Conservation (phyloP, 2,113 vertebrate genomes). For the Gambusia affinis region DNA sequence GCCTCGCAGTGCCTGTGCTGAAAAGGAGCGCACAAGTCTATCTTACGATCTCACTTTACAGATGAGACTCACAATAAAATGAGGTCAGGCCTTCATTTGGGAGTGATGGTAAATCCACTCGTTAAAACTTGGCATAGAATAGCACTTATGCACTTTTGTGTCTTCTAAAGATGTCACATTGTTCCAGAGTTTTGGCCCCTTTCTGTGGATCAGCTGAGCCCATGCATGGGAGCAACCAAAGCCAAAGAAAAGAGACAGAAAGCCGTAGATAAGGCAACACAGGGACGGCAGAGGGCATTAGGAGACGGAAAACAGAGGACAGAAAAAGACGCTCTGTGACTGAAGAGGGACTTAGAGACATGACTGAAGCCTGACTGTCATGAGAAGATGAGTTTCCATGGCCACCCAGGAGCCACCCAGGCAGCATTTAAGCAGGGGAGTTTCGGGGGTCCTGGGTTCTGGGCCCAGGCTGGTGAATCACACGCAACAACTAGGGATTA, state of each 20-base stretch:
- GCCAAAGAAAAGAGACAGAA: slow-evolving; percentile 51
- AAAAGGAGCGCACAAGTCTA: slow-evolving; percentile 66
- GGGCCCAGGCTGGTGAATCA: slow-evolving; percentile 66
- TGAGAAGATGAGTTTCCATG: slow-evolving; percentile 82
- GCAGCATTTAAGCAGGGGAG: slow-evolving; percentile 72
- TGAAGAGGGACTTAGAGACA: slow-evolving; percentile 71
- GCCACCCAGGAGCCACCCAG: slow-evolving; percentile 76
- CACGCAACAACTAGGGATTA: slow-evolving; percentile 86
- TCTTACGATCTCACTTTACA: slow-evolving; percentile 68
- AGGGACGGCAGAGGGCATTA: slow-evolving; percentile 64
- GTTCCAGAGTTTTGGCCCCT: slow-evolving; percentile 28
- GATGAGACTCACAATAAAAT: slow-evolving; percentile 59
- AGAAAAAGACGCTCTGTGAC: slow-evolving; percentile 66
- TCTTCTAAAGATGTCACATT: slow-evolving; percentile 21
- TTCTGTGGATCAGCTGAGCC: slow-evolving; percentile 34
- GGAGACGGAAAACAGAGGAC: slow-evolving; percentile 55
- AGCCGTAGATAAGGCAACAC: slow-evolving; percentile 42
- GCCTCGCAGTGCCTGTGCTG: slow-evolving; percentile 40
- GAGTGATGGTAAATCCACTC: slow-evolving; percentile 11
- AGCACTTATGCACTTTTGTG: slow-evolving; percentile 31
- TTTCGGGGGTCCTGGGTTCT: slow-evolving; percentile 49
- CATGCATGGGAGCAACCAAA: slow-evolving; percentile 56
- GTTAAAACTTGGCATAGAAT: slow-evolving; percentile 41
- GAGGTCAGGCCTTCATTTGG: slow-evolving; percentile 62
- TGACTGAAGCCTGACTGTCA: slow-evolving; percentile 77